phyloP scores from a whole-genome alignment of 2,797 vertebrate genomes.

The Alfaro cultratus region DNA sequence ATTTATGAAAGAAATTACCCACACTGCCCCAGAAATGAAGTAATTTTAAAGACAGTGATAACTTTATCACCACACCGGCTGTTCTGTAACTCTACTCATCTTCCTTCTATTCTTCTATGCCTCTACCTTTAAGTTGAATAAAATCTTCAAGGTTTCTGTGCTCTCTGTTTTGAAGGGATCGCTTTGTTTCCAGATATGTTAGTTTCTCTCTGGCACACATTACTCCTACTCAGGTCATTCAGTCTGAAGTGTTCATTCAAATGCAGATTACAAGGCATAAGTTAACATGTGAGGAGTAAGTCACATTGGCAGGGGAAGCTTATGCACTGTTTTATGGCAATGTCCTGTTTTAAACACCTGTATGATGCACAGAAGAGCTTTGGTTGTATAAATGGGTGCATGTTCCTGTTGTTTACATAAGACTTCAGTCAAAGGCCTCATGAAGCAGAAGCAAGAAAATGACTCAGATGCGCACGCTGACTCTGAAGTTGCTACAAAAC shows the following conservation, averaged over 20 bases:
- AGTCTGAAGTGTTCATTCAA: not conserved
- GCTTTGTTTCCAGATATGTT: constrained; percentile 6
- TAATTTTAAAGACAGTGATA: not conserved
- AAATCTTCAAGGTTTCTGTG: constrained; percentile 15
- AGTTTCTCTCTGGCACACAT: constrained; percentile 4
- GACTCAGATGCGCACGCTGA: not conserved
- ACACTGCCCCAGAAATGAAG: not conserved
- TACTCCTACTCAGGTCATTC: constrained; percentile 7
- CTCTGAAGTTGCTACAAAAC: not conserved
- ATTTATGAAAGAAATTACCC: constrained; percentile 11
- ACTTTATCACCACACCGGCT: not conserved
- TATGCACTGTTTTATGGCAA: not conserved
- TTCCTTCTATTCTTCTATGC: constrained; percentile 18
- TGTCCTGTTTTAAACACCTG: not conserved
- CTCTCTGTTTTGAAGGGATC: not conserved
- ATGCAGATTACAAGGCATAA: not conserved
- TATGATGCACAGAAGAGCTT: not conserved
- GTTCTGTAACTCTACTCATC: not conserved
- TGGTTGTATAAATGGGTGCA: not conserved
- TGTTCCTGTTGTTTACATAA: not conserved
- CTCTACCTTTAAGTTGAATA: constrained; percentile 10
- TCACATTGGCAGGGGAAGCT: not conserved
- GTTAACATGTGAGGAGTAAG: constrained; percentile 5
- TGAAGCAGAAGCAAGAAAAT: not conserved
- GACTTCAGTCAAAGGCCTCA: not conserved